A percentile compares a stretch with the other conserved stretches of the same genome.
These are phyloP conservation scores for Incurvaria masculella DNA, from an alignment of 2,888 invertebrate genomes.

Conservation along the genomic window DNA sequence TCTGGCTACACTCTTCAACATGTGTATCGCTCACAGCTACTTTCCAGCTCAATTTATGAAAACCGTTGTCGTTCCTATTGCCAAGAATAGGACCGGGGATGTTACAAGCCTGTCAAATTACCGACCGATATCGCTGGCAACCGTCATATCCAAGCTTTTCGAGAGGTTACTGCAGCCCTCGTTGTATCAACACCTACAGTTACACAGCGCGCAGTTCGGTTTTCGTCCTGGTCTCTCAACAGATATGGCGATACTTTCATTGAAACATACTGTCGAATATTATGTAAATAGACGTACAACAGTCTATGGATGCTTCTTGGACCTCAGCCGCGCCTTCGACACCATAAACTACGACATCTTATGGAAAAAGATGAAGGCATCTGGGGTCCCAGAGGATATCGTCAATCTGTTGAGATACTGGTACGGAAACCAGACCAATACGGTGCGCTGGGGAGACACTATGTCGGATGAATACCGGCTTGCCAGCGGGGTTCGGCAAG, in stretches of 20 bases:
- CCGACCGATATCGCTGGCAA: slow-evolving; percentile 2
- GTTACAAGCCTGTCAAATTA: not conserved
- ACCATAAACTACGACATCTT: slow-evolving; percentile 1
- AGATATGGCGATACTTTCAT: not conserved
- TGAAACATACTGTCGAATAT: not conserved
- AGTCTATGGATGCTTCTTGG: not conserved
- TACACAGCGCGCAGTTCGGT: slow-evolving; percentile 1
- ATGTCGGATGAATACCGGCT: slow-evolving; percentile 1
- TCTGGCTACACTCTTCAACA: not conserved
- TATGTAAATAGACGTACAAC: not conserved
- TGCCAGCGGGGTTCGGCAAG: slow-evolving; percentile 2
- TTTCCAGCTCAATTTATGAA: slow-evolving; percentile 3
- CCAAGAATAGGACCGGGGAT: slow-evolving; percentile 6
- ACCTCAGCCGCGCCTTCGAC: not conserved
- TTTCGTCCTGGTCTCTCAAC: slow-evolving; percentile 2
- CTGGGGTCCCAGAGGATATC: not conserved
- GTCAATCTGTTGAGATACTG: slow-evolving; percentile 2
- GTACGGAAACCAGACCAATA: slow-evolving; percentile 3
- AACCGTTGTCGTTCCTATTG: slow-evolving; percentile 2
- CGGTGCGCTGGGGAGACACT: slow-evolving; percentile 1
- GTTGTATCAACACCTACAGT: not conserved
- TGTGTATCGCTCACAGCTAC: slow-evolving; percentile 3
- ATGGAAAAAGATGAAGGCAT: slow-evolving; percentile 1
- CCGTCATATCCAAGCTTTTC: not conserved
- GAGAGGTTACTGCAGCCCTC: not conserved